Evolutionary conservation across 2,113 vertebrate species (phyloP), one percentile per base, ranked within the genome.

Genomic region (Austrofundulus limnaeus): DNA sequence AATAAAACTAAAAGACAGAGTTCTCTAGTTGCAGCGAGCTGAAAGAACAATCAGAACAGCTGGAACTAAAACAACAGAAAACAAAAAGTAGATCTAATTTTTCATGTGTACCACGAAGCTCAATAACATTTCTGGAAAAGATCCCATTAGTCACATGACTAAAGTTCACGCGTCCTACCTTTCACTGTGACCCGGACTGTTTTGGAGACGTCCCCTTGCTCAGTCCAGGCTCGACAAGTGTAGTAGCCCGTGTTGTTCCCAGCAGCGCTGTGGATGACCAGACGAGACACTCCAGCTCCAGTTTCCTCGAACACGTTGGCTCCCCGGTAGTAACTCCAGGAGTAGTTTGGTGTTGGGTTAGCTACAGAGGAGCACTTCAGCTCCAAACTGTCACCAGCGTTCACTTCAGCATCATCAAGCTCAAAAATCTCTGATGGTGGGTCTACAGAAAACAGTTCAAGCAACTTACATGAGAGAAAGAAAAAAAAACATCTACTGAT

Each of bases 211-310:
- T 1, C 43, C 23, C 82, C 84, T 16, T 0, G 11, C 7, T 39
- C 16, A 23, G 87, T 89, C 15, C 5, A 5, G 23, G 75, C 82
- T 0, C 20, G 11, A 47, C 88, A 90, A 0, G 61, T 88, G 74
- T 90, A 90, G 47, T 2, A 41, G 34, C 88, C 88, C 9, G n/a
- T 70, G 77, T 90, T 86, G 37, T 52, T 7, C 1, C 23, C 51
- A 9, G 69, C 80, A 34, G 74, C 73, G 15, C 74, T 75, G 6
- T 20, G 5, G 56, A 90, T 85, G 21, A 31, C 5, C 24, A 90
- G 61, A 63, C 4, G 48, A 24, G 88, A 83, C 51, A 78, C 78
- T 52, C 84, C 84, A n/a, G 87, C 85, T n/a, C 84, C 79, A 37
- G 47, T 52, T 41, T 45, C 2, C 38, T 66, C 73, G 5, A 5